Conservation (phyloP, 2,797 vertebrate species). For the Notamacropus eugenii region DNA sequence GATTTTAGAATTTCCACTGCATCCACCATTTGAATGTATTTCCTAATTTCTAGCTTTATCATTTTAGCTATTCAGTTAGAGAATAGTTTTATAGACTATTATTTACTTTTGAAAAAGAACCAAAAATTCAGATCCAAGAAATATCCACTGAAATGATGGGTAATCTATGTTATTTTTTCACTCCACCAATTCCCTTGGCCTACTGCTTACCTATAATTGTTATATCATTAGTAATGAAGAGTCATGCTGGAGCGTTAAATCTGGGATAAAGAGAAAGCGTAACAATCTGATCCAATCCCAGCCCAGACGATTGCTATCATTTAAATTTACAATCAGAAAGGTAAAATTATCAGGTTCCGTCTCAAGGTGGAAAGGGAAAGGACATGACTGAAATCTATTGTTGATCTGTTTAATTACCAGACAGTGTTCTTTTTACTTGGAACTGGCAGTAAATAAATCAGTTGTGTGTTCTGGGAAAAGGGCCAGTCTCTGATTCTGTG, state of each 20-base stretch:
- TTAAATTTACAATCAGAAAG: not conserved
- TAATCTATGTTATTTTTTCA: not conserved
- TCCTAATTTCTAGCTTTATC: not conserved
- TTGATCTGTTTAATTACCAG: not conserved
- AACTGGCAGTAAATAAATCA: conserved; percentile 4
- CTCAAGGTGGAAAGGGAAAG: not conserved
- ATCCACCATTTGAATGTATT: not conserved
- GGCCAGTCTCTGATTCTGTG: not conserved
- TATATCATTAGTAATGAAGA: not conserved
- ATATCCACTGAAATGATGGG: not conserved
- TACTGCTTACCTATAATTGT: not conserved
- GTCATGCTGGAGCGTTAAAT: not conserved
- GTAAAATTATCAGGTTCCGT: not conserved
- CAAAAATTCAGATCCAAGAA: not conserved
- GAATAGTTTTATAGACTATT: not conserved
- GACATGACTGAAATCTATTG: not conserved
- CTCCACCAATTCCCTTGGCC: not conserved
- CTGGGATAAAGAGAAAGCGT: not conserved
- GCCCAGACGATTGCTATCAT: not conserved
- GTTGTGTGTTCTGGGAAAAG: not conserved
- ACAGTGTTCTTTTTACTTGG: not conserved
- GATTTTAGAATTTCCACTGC: not conserved
- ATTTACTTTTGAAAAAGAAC: not conserved
- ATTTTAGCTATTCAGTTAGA: not conserved
- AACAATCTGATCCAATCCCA: not conserved